These are phyloP conservation scores for Alviniconcha marisindica DNA, from an alignment of 1,140 invertebrate species.

Conservation along the genomic window DNA sequence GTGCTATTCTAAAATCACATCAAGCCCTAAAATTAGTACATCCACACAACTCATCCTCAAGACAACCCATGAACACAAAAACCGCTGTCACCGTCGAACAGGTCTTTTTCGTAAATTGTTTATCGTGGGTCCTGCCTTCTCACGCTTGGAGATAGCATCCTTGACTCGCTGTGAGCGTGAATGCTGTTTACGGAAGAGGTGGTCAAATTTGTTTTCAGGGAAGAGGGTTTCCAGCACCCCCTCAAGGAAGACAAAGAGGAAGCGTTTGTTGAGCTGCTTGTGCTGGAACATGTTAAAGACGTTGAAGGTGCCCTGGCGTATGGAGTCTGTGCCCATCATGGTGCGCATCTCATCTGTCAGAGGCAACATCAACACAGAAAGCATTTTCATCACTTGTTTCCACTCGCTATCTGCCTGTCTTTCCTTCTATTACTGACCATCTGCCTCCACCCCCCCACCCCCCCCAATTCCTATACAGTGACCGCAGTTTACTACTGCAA, in stretches of 20 bases:
- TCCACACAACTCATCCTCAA: background rate
- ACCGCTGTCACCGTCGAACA: slow-evolving; percentile 9
- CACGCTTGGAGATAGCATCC: slow-evolving; percentile 19
- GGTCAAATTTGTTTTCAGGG: slow-evolving; percentile 83
- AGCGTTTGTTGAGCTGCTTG: slow-evolving; percentile 87
- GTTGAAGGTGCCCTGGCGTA: slow-evolving; percentile 88
- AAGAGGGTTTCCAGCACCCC: slow-evolving; percentile 86
- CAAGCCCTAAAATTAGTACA: background rate
- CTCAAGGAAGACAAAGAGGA: slow-evolving; percentile 91
- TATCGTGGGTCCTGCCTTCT: background rate
- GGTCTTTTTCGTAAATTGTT: slow-evolving; percentile 8
- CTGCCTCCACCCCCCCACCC: too few relatives aligned
- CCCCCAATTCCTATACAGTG: too few relatives aligned
- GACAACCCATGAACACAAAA: background rate
- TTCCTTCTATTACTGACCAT: too few relatives aligned
- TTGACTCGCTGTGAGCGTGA: slow-evolving; percentile 75
- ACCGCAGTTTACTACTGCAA: too few relatives aligned
- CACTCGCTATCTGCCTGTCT: too few relatives aligned
- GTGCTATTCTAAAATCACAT: background rate
- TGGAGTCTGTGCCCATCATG: slow-evolving; percentile 93
- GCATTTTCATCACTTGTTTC: too few relatives aligned
- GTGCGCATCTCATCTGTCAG: slow-evolving; percentile 90
- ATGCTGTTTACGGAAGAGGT: slow-evolving; percentile 83
- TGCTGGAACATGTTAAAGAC: slow-evolving; percentile 93
- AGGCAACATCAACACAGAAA: too few relatives aligned